A percentile compares a stretch with the other conserved stretches of the same genome.
Conservation (phyloP, 2,888 invertebrate genomes). For the Neoaliturus tenellus region DNA sequence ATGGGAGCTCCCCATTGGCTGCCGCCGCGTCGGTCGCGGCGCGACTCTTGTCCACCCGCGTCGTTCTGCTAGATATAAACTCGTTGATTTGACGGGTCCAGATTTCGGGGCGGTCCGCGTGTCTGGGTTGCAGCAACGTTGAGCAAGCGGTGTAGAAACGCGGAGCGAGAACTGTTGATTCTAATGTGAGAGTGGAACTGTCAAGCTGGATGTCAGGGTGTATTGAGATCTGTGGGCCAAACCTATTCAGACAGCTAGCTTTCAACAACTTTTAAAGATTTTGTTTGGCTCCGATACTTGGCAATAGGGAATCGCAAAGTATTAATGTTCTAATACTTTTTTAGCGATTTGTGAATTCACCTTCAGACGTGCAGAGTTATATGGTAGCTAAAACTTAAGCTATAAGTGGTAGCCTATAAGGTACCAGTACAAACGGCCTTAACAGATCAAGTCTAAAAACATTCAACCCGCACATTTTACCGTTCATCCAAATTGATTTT, state of each 20-base stretch:
- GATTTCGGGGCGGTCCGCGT: not conserved
- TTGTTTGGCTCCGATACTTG: too few species aligned
- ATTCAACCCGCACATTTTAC: too few species aligned
- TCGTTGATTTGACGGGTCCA: not conserved
- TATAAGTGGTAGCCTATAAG: too few species aligned
- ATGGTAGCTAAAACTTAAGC: too few species aligned
- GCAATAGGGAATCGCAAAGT: too few species aligned
- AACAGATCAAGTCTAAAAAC: too few species aligned
- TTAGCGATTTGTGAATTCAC: too few species aligned
- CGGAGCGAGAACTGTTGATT: not conserved
- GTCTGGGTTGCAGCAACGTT: conserved; percentile 14
- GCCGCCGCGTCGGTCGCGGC: not conserved
- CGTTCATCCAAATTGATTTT: too few species aligned
- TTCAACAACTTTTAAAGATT: too few species aligned
- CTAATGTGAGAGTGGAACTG: not conserved
- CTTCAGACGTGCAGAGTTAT: too few species aligned
- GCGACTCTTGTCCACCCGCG: not conserved
- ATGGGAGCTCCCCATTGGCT: not conserved
- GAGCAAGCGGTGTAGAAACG: conserved; percentile 3
- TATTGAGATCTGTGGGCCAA: not conserved
- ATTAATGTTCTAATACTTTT: too few species aligned
- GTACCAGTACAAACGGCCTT: too few species aligned
- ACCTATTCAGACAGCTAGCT: not conserved
- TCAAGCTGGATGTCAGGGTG: conserved; percentile 13
- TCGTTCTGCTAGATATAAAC: not conserved